phyloP scores from a whole-genome alignment of 1,140 invertebrate genomes.

The Drosophila dunni region DNA sequence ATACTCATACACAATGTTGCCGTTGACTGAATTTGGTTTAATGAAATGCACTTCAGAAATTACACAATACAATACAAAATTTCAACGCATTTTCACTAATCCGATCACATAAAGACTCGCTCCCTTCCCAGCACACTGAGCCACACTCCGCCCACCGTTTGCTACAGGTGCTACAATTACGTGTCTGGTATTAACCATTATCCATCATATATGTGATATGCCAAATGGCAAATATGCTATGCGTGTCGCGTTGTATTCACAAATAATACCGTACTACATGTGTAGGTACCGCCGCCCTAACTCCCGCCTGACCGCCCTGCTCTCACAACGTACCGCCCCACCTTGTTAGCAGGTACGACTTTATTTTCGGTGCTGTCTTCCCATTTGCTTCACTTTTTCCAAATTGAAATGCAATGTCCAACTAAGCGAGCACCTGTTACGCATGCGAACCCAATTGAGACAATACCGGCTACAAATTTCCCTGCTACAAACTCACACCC shows the following conservation, averaged over 20 bases:
- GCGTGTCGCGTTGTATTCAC: slow-evolving; percentile 23
- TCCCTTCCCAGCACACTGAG: neutral
- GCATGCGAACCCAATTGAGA: slow-evolving; percentile 23
- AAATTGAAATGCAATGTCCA: slow-evolving; percentile 47
- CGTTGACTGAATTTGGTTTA: slow-evolving; percentile 10
- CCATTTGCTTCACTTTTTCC: slow-evolving; percentile 46
- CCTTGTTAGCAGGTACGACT: neutral
- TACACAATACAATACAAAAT: slow-evolving; percentile 28
- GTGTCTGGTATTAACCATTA: slow-evolving; percentile 23
- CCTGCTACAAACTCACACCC: too few species aligned
- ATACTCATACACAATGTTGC: neutral
- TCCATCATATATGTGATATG: slow-evolving; percentile 23
- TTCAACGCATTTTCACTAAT: slow-evolving; percentile 7
- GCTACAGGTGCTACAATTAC: slow-evolving; percentile 42
- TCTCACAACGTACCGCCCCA: neutral
- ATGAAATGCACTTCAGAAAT: slow-evolving; percentile 34
- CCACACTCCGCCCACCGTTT: neutral
- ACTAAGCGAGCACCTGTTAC: slow-evolving; percentile 42
- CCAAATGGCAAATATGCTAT: slow-evolving; percentile 14
- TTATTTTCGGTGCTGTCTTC: slow-evolving; percentile 10
- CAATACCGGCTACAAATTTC: neutral
- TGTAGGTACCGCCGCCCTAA: neutral
- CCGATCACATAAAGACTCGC: slow-evolving; percentile 1
- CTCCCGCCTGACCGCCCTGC: neutral
- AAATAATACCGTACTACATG: slow-evolving; percentile 6